Percentiles rank a stretch among this genome's conserved stretches.
phyloP scores from a whole-genome alignment of 2,888 invertebrate genomes.

The Timema cristinae region DNA sequence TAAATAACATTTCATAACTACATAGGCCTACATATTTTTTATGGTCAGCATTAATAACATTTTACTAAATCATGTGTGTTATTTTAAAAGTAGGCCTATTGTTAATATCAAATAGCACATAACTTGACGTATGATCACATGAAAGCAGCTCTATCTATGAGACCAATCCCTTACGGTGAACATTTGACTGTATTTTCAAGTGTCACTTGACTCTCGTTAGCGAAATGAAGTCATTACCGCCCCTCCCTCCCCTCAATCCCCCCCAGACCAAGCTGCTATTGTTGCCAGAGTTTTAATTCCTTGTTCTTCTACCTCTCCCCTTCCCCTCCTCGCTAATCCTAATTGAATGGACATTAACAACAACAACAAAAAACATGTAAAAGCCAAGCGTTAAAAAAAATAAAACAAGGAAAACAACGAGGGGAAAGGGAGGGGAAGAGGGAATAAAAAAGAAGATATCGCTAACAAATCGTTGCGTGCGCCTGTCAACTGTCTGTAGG shows the following conservation, averaged over 20 bases:
- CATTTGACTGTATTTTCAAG: too few relatives aligned
- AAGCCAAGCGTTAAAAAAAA: too few relatives aligned
- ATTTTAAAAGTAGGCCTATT: too few relatives aligned
- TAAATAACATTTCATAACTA: too few relatives aligned
- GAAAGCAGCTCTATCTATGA: too few relatives aligned
- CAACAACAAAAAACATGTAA: neutral
- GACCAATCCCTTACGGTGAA: too few relatives aligned
- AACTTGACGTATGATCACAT: too few relatives aligned
- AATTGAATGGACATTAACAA: conserved; percentile 15
- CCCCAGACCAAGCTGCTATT: neutral
- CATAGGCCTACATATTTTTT: too few relatives aligned
- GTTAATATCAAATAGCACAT: too few relatives aligned
- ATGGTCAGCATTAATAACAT: too few relatives aligned
- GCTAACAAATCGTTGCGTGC: neutral
- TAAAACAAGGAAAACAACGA: neutral
- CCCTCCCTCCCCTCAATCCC: neutral
- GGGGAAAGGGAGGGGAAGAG: neutral
- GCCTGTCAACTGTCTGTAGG: neutral
- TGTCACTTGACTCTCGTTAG: conserved; percentile 12
- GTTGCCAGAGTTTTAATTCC: conserved; percentile 13
- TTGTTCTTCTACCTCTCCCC: neutral
- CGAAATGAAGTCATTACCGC: conserved; percentile 13
- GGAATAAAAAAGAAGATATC: neutral
- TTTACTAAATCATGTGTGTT: too few relatives aligned
- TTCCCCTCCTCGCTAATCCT: neutral